A percentile compares a stretch with the other conserved stretches of the same genome.
Conservation (phyloP, 2,888 invertebrate species). For the Synergus itoensis region DNA sequence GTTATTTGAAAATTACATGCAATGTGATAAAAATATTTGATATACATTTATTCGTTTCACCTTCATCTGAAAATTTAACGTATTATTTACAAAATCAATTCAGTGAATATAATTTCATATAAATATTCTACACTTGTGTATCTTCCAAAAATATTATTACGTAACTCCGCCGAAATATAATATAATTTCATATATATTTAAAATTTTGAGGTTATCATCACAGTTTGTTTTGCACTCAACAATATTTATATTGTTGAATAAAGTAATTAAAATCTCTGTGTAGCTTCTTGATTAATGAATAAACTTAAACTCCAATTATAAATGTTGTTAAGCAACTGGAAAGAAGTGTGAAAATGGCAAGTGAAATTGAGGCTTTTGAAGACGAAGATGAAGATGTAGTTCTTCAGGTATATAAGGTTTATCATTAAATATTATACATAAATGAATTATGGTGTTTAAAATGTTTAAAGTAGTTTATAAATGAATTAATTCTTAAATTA, state of each 20-base stretch:
- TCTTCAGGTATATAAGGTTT: slow-evolving; percentile 63
- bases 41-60: no score
- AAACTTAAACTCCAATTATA: background rate
- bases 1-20: no score
- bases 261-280: background rate
- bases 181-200: background rate
- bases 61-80: background rate
- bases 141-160: background rate
- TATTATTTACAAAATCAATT: background rate
- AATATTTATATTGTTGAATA: background rate
- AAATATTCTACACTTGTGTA: background rate
- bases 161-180: background rate
- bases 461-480: background rate
- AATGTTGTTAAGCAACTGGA: background rate
- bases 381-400: slow-evolving; percentile 70
- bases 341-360: slow-evolving; percentile 1
- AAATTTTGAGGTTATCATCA: background rate
- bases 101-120: no score
- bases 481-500: background rate
- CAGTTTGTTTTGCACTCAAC: background rate
- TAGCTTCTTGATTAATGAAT: background rate
- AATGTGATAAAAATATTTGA: no score
- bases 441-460: slow-evolving; percentile 25
- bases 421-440: slow-evolving; percentile 9
- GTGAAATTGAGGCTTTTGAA: slow-evolving; percentile 29